Percentiles rank a stretch among this genome's conserved stretches.
These are phyloP conservation scores for Crotalus tigris DNA, from an alignment of 2,113 vertebrate genomes.

Conservation along the genomic window DNA sequence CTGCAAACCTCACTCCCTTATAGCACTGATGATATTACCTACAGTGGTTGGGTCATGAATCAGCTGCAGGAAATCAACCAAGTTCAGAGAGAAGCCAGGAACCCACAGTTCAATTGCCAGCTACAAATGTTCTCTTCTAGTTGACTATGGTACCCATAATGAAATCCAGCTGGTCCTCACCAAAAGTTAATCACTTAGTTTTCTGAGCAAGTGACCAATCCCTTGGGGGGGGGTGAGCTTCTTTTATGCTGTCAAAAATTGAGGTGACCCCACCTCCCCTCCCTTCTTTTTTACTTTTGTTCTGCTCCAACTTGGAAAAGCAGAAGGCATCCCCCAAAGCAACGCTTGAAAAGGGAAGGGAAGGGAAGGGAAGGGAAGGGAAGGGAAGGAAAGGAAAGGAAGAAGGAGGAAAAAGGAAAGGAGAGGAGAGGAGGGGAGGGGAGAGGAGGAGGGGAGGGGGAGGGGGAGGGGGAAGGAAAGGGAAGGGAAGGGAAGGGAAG, in stretches of 20 bases:
- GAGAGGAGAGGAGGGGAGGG: neutral
- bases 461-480: rapidly evolving
- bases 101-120: neutral
- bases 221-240: no score
- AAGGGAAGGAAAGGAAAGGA: no score
- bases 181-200: neutral
- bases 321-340: no score
- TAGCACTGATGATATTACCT: neutral
- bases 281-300: neutral
- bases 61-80: no score
- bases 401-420: no score
- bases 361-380: no score
- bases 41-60: neutral
- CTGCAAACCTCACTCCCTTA: neutral
- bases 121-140: neutral
- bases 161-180: neutral
- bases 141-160: neutral
- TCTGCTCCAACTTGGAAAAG: neutral
- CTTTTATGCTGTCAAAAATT: neutral
- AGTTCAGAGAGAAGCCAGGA: neutral
- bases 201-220: neutral
- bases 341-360: neutral
- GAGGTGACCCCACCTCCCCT: no score
- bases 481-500: no score
- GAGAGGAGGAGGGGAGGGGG: neutral